Percentiles rank a stretch among this genome's conserved stretches.
phyloP scores from a whole-genome alignment of 2,888 invertebrate species.

The Phaedon cochleariae region DNA sequence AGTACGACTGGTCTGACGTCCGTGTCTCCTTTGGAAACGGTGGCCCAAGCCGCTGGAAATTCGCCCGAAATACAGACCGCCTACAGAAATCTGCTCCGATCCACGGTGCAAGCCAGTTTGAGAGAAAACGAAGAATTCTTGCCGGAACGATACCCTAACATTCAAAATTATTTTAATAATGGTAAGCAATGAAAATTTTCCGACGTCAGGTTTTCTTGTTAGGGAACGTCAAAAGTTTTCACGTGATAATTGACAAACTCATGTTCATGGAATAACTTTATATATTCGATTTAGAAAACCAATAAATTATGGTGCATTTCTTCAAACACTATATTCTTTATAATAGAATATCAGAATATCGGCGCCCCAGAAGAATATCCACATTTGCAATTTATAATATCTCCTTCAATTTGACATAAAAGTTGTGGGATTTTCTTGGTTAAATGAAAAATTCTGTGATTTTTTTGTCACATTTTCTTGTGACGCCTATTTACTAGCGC shows the following conservation, averaged over 20 bases:
- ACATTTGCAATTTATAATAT: no score
- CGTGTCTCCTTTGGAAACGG: constrained; percentile 61
- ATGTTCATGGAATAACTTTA: background rate
- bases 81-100: constrained; percentile 64
- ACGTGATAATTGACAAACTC: background rate
- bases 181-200: constrained; percentile 19
- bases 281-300: no score
- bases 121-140: constrained; percentile 63
- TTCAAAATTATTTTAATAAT: constrained; percentile 57
- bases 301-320: no score
- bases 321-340: no score
- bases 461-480: no score
- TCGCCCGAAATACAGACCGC: constrained; percentile 65
- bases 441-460: no score
- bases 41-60: constrained; percentile 63
- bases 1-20: constrained; percentile 64
- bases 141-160: constrained; percentile 60
- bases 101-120: constrained; percentile 62
- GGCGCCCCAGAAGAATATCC: no score
- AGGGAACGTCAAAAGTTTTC: background rate
- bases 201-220: background rate
- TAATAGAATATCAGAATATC: no score
- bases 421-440: no score
- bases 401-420: no score
- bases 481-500: no score